phyloP scores from a whole-genome alignment of 1,140 invertebrate species.

The Antheraea mylitta region DNA sequence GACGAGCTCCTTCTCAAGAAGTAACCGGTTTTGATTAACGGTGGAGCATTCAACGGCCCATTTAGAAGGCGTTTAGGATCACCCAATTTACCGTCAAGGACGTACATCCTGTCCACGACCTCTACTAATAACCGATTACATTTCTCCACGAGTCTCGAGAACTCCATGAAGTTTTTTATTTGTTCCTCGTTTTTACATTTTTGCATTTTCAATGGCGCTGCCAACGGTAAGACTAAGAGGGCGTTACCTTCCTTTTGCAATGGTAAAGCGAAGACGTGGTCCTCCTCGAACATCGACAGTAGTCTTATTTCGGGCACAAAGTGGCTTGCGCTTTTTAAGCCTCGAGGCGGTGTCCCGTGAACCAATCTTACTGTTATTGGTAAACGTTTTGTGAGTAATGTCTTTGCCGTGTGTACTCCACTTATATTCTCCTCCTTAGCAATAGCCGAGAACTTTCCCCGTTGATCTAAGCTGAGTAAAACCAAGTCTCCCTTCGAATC shows the following conservation, averaged over 20 bases:
- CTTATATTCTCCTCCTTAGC: conserved; percentile 95
- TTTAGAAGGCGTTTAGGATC: conserved; percentile 81
- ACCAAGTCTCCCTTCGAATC: conserved; percentile 92
- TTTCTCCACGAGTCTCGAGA: conserved; percentile 88
- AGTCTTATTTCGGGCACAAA: conserved; percentile 92
- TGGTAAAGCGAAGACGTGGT: conserved; percentile 91
- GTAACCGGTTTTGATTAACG: conserved; percentile 80
- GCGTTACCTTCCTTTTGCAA: conserved; percentile 88
- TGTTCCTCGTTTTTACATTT: conserved; percentile 91
- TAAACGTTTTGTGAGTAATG: conserved; percentile 91
- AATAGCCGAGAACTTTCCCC: conserved; percentile 93
- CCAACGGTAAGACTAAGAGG: conserved; percentile 89
- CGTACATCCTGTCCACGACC: conserved; percentile 90
- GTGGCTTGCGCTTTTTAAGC: conserved; percentile 87
- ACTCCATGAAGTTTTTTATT: conserved; percentile 89
- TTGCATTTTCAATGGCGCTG: conserved; percentile 91
- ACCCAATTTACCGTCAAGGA: conserved; percentile 87
- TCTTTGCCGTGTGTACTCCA: conserved; percentile 93
- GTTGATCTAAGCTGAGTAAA: conserved; percentile 90
- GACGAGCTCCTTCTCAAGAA: conserved; percentile 85
- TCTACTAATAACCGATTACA: conserved; percentile 88
- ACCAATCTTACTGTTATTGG: conserved; percentile 95
- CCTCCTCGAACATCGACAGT: conserved; percentile 90
- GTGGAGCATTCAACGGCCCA: conserved; percentile 73
- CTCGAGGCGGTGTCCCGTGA: conserved; percentile 90